phyloP scores from a whole-genome alignment of 2,113 vertebrate genomes.

The Cololabis saira region DNA sequence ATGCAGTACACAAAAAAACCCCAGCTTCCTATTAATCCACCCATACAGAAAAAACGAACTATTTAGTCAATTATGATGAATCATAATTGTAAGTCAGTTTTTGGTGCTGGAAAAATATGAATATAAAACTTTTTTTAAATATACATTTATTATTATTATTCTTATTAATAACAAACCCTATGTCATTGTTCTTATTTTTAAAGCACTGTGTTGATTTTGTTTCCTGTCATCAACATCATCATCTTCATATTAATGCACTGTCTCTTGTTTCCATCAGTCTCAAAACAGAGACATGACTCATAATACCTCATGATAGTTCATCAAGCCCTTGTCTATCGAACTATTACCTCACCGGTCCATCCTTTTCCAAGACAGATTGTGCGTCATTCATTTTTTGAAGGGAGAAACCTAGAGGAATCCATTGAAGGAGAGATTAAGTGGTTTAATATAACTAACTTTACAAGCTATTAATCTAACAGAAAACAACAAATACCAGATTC shows the following conservation, averaged over 20 bases:
- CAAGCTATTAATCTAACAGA: slow-evolving; percentile 7
- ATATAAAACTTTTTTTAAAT: too few relatives aligned
- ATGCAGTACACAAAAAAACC: too few relatives aligned
- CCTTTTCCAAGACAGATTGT: slow-evolving; percentile 45
- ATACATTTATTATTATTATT: too few relatives aligned
- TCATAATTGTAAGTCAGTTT: too few relatives aligned
- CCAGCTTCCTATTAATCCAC: too few relatives aligned
- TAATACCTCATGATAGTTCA: slow-evolving; percentile 69
- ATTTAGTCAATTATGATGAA: too few relatives aligned
- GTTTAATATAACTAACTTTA: slow-evolving; percentile 26
- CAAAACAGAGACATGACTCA: slow-evolving; percentile 51
- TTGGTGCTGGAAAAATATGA: too few relatives aligned
- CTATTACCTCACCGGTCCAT: slow-evolving; percentile 46
- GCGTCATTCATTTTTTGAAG: slow-evolving; percentile 45
- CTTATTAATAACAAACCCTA: not conserved
- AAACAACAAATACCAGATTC: slow-evolving; percentile 10
- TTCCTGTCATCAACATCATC: slow-evolving; percentile 32
- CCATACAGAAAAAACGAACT: too few relatives aligned
- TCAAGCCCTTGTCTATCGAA: slow-evolving; percentile 62
- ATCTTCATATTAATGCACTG: slow-evolving; percentile 18
- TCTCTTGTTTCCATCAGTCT: slow-evolving; percentile 42
- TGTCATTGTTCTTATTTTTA: not conserved
- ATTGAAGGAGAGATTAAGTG: slow-evolving; percentile 47
- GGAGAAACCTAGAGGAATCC: slow-evolving; percentile 32
- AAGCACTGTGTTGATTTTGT: not conserved